Percentiles rank a stretch among this genome's conserved stretches.
Evolutionary conservation across 1,140 invertebrate genomes (phyloP).

Genomic region (Bilobella aurantiaca): DNA sequence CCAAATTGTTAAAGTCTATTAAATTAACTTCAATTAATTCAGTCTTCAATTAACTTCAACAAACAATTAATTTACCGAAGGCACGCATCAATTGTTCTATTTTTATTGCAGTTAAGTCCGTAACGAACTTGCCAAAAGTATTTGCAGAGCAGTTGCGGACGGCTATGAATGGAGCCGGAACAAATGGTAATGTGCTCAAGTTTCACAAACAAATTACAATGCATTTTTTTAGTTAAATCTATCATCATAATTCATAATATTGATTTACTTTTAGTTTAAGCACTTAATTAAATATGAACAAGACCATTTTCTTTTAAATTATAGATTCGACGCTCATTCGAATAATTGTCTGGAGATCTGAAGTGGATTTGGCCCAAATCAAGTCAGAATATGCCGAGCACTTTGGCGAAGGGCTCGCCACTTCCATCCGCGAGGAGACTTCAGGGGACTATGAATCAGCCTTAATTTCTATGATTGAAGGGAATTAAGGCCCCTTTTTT

Average conservation of each 20-base stretch:
- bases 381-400: not conserved
- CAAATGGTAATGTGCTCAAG: not conserved
- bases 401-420: not conserved
- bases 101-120: not conserved
- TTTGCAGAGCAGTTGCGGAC: not conserved
- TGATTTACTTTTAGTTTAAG: no score
- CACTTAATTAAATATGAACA: no score
- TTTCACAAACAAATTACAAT: not conserved
- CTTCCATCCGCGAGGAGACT: not conserved
- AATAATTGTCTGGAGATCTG: constrained; percentile 7
- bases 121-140: not conserved
- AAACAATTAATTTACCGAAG: no score
- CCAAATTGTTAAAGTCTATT: not conserved
- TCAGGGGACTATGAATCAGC: constrained; percentile 9
- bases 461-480: not conserved
- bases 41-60: no score
- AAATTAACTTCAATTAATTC: not conserved
- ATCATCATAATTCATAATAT: no score
- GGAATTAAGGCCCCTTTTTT: not conserved
- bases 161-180: constrained; percentile 3
- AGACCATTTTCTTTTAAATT: not conserved
- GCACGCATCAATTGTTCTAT: no score
- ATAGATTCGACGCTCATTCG: not conserved
- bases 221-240: not conserved
- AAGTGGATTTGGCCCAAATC: not conserved